Conservation (phyloP, 2,888 invertebrate genomes). For the Amaurobius ferox region DNA sequence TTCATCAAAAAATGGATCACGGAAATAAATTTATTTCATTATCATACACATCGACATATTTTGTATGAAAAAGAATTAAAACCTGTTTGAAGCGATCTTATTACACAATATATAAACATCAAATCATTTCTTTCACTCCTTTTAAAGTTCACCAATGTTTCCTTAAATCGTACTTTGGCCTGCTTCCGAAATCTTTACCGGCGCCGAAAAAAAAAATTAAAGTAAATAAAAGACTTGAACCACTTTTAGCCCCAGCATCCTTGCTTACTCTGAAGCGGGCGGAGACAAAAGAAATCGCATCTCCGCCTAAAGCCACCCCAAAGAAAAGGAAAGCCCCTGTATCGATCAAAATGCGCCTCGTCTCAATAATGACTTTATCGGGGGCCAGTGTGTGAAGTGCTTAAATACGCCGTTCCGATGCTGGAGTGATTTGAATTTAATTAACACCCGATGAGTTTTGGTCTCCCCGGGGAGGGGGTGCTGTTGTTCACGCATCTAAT, state of each 20-base stretch:
- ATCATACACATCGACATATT: no score
- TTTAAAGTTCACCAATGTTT: no score
- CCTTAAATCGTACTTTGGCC: no score
- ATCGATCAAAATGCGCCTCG: slow-evolving; percentile 26
- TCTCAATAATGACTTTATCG: slow-evolving; percentile 70
- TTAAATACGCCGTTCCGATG: slow-evolving; percentile 69
- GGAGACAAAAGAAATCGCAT: slow-evolving; percentile 53
- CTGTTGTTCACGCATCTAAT: slow-evolving; percentile 63
- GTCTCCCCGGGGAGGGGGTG: slow-evolving; percentile 61
- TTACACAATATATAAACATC: no score
- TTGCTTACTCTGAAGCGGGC: slow-evolving; percentile 25
- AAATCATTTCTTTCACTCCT: no score
- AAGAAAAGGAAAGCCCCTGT: background rate
- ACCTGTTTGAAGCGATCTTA: no score
- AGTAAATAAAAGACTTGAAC: background rate
- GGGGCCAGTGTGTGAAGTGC: slow-evolving; percentile 52
- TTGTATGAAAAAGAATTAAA: no score
- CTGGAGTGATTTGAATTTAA: slow-evolving; percentile 70
- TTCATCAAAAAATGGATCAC: no score
- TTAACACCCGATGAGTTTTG: slow-evolving; percentile 64
- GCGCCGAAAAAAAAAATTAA: background rate
- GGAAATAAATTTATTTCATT: no score
- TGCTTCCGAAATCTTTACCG: no score
- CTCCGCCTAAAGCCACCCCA: background rate
- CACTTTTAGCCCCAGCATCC: background rate